A percentile compares a stretch with the other conserved stretches of the same genome.
Evolutionary conservation across 2,888 invertebrate genomes (phyloP).

Genomic region (Dicranocentrus wangi): DNA sequence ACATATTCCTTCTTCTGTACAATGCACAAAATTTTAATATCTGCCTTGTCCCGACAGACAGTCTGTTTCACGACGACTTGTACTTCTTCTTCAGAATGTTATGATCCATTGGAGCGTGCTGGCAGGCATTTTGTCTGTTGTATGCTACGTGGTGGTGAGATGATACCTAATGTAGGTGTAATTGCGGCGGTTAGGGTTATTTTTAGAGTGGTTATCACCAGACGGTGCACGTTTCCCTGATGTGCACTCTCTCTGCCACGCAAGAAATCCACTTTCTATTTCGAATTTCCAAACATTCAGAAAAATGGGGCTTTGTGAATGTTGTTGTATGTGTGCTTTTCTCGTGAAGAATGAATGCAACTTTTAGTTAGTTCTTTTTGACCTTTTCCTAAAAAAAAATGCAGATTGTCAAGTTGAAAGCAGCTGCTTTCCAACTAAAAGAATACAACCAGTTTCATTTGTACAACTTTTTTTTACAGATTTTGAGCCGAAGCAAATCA

Average conservation of each 20-base stretch:
- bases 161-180: slow-evolving; percentile 8
- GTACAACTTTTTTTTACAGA: not conserved
- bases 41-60: not conserved
- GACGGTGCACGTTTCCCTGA: not conserved
- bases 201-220: not conserved
- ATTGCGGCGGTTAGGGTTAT: slow-evolving; percentile 13
- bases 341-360: too few relatives aligned
- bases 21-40: slow-evolving; percentile 5
- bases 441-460: not conserved
- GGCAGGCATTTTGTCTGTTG: not conserved
- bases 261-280: too few relatives aligned
- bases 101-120: not conserved
- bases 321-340: too few relatives aligned
- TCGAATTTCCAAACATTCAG: too few relatives aligned
- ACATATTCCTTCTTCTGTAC: too few relatives aligned
- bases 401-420: too few relatives aligned
- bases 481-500: not conserved
- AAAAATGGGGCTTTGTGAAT: too few relatives aligned
- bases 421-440: too few relatives aligned
- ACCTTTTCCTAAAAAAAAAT: too few relatives aligned
- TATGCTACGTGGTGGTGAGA: slow-evolving; percentile 1
- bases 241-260: too few relatives aligned
- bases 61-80: not conserved
- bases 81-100: not conserved
- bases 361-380: too few relatives aligned